phyloP scores from a whole-genome alignment of 2,113 vertebrate species.

The Phocoena sinus region DNA sequence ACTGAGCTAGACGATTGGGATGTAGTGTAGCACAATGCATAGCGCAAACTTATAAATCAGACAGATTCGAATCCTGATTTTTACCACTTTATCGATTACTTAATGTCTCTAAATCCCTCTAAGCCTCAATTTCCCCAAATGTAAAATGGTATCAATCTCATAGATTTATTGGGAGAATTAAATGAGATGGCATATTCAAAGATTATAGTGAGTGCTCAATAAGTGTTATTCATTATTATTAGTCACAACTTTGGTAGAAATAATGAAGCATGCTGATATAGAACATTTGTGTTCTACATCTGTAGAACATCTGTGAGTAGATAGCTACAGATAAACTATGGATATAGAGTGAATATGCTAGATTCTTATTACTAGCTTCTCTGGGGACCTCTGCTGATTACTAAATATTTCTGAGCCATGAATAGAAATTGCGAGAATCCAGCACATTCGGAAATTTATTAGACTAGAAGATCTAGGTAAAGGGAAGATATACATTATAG shows the following conservation, averaged over 20 bases:
- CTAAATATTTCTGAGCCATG: neutral
- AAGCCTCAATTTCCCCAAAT: neutral
- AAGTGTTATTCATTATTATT: neutral
- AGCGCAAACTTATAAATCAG: neutral
- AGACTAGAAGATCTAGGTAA: neutral
- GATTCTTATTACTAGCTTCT: conserved; percentile 18
- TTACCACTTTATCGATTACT: neutral
- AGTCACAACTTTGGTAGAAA: neutral
- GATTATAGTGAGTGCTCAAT: neutral
- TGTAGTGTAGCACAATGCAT: neutral
- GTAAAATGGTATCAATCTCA: neutral
- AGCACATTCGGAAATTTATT: neutral
- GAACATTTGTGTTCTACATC: no score
- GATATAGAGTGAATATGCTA: neutral
- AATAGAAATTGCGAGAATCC: neutral
- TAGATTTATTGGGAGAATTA: neutral
- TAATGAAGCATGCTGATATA: neutral
- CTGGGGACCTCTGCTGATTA: neutral
- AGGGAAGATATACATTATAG: neutral
- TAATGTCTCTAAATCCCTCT: neutral
- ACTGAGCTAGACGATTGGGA: neutral
- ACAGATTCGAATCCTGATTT: neutral
- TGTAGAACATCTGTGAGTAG: neutral
- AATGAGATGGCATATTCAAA: neutral
- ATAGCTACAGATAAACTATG: neutral